A percentile compares a stretch with the other conserved stretches of the same genome.
These are phyloP conservation scores for Himalopsyche phryganea DNA, from an alignment of 1,140 invertebrate genomes.

Conservation along the genomic window DNA sequence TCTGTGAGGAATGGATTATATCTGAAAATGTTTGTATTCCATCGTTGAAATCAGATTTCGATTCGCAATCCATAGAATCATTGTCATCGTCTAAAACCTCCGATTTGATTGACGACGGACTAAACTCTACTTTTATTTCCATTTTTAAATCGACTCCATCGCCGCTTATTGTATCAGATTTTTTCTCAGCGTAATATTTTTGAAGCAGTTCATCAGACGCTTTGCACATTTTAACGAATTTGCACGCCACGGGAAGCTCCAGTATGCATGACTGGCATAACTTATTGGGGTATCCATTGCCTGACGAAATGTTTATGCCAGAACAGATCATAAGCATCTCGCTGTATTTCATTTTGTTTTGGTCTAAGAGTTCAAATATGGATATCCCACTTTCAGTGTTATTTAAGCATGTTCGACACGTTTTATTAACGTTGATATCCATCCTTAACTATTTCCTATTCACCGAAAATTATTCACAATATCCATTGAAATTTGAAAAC, in stretches of 20 bases:
- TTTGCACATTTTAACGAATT: conserved; percentile 15
- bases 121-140: conserved; percentile 14
- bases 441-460: not conserved
- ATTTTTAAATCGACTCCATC: conserved; percentile 6
- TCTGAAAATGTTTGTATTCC: not conserved
- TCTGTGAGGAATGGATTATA: too few species aligned
- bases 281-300: conserved; percentile 1
- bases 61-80: not conserved
- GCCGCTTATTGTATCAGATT: not conserved
- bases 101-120: not conserved
- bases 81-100: not conserved
- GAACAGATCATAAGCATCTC: conserved; percentile 7
- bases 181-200: not conserved
- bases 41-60: not conserved
- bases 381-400: not conserved
- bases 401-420: not conserved
- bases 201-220: conserved; percentile 5
- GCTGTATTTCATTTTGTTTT: not conserved
- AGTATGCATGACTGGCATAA: conserved; percentile 10
- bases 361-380: not conserved
- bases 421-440: not conserved
- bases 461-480: not conserved
- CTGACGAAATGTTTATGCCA: not conserved
- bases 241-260: conserved; percentile 8
- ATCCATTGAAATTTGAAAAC: not conserved